Evolutionary conservation across 1,140 invertebrate genomes (phyloP), one percentile per base, ranked within the genome.

Genomic region (Pseudoatta argentina): DNA sequence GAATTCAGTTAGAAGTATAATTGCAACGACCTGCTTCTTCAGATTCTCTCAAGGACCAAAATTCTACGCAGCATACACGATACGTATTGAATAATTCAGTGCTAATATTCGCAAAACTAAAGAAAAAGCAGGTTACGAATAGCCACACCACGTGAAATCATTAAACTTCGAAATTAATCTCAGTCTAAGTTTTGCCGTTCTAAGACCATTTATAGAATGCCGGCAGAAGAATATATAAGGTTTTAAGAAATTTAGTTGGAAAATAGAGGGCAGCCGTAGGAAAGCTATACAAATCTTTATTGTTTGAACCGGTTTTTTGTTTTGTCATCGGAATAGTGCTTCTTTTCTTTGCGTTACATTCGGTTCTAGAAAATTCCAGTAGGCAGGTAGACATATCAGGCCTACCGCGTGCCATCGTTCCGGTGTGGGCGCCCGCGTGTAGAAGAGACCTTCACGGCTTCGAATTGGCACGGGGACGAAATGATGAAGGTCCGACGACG

Each of bases 401-500:
- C 75, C 66, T 89, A 87, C 87, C 89, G 90, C 91, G 90, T 78
- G 90, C 87, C 88, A 92, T 86, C 85, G 91, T 86, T 88, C 30
- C 57, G 86, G 63, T 90, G 79, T 79, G 85, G 86, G 88, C 85
- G 89, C 86, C 86, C 71, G 88, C 88, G 85, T 87, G 34, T 76
- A 55, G 75, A 86, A 72, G 63, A 83, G 64, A 48, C 34, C 18
- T 61, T 81, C 27, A 39, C 27, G 76, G 73, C 21, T n/a, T 48
- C 39, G 30, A 53, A 87, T 86, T 73, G 57, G 53, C 21, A 44
- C 55, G 34, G 71, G 55, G 83, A 67, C 55, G 64, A 51, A 51
- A 44, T 10, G 75, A 88, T 77, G 77, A 91, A 85, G 79, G 86
- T 12, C 44, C n/a, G 57, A 10, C 78, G 76, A 88, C 81, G 27